Percentiles rank a stretch among this genome's conserved stretches.
These are phyloP conservation scores for Lasiurus borealis DNA, from an alignment of 2,113 vertebrate genomes.

Conservation along the genomic window DNA sequence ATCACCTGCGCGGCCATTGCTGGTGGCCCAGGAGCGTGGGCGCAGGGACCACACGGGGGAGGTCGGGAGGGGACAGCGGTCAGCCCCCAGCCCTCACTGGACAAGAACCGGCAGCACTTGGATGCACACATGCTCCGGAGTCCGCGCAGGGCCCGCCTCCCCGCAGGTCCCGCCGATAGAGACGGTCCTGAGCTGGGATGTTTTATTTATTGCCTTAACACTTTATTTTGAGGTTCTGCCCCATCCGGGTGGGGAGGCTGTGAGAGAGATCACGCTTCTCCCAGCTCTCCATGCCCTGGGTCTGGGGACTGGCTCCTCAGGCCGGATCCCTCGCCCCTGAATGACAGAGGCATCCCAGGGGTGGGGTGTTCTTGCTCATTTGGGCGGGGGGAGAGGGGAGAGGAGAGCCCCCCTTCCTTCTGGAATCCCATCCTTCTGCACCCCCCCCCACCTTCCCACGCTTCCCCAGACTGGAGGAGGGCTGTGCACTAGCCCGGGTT, in stretches of 20 bases:
- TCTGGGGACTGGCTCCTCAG: not conserved
- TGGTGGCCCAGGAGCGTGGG: not conserved
- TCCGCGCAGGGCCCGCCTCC: rapidly evolving
- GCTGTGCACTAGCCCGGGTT: not conserved
- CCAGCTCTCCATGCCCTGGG: not conserved
- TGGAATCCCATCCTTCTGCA: no score
- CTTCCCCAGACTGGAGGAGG: not conserved
- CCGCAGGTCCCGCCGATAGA: slow-evolving; percentile 18
- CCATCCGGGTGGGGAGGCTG: not conserved
- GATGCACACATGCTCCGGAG: slow-evolving; percentile 40
- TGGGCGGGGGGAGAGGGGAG: not conserved
- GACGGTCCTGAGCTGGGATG: not conserved
- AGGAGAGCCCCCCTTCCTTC: not conserved
- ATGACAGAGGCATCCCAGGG: not conserved
- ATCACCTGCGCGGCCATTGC: not conserved
- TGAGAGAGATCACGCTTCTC: not conserved
- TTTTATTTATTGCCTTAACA: slow-evolving; percentile 79
- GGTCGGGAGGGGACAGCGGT: not conserved
- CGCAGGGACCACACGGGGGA: not conserved
- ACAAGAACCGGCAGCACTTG: not conserved
- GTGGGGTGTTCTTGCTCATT: not conserved
- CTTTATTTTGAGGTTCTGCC: slow-evolving; percentile 46
- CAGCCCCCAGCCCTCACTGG: not conserved
- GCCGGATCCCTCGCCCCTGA: not conserved
- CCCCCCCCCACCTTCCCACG: not conserved